Percentiles rank a stretch among this genome's conserved stretches.
These are phyloP conservation scores for Chiloscyllium punctatum DNA, from an alignment of 2,797 vertebrate species.

Conservation along the genomic window DNA sequence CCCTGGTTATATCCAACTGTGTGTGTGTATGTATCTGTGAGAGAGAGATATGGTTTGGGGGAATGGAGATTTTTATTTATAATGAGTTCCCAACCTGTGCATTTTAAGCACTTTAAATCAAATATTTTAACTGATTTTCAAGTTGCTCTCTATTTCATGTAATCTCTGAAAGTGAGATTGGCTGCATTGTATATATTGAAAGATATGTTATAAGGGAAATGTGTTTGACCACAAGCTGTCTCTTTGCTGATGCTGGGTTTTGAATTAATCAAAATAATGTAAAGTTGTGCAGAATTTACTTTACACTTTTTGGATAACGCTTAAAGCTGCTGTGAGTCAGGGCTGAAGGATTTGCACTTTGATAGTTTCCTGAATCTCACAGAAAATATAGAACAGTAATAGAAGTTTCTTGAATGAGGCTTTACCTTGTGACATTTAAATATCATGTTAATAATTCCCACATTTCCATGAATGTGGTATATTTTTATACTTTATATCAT, in stretches of 20 bases:
- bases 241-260: neutral
- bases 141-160: neutral
- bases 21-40: neutral
- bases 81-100: neutral
- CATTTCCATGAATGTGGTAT: neutral
- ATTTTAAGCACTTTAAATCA: neutral
- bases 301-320: neutral
- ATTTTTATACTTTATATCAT: neutral
- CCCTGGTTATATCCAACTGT: neutral
- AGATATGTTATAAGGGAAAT: neutral
- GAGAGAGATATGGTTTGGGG: neutral
- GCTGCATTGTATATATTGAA: neutral
- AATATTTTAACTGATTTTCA: neutral
- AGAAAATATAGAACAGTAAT: neutral
- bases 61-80: neutral
- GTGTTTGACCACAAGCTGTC: neutral
- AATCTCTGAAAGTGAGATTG: neutral
- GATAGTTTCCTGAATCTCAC: neutral
- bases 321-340: neutral
- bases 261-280: neutral
- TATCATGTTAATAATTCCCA: neutral
- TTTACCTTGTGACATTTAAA: neutral
- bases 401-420: neutral
- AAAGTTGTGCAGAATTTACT: neutral
- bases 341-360: slow-evolving; percentile 14